A percentile compares a stretch with the other conserved stretches of the same genome.
Conservation (phyloP, 2,113 vertebrate genomes). For the Micromys minutus region DNA sequence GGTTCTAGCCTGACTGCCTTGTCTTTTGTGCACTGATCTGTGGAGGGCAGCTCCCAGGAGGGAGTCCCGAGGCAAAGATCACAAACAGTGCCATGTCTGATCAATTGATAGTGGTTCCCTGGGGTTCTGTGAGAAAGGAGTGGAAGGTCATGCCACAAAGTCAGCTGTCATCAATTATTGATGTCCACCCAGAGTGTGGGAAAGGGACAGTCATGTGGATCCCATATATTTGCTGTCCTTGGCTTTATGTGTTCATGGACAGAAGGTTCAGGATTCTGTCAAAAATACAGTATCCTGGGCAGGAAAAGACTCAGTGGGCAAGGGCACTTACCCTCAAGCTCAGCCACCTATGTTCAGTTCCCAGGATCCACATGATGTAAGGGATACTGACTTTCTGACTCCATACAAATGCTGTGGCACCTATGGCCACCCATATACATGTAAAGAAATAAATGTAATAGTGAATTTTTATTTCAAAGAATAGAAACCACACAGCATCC, state of each 20-base stretch:
- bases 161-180: slow-evolving; percentile 65
- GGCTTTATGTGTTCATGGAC: background rate
- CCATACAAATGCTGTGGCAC: background rate
- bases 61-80: background rate
- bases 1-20: background rate
- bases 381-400: background rate
- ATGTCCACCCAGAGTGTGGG: slow-evolving; percentile 23
- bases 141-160: slow-evolving; percentile 59
- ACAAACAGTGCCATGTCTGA: slow-evolving; percentile 12
- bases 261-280: background rate
- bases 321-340: background rate
- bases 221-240: background rate
- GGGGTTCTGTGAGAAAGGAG: slow-evolving; percentile 42
- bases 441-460: background rate
- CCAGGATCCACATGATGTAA: background rate
- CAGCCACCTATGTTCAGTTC: no score
- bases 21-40: background rate
- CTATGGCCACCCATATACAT: background rate
- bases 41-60: slow-evolving; percentile 6
- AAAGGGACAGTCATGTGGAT: background rate
- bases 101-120: slow-evolving; percentile 51
- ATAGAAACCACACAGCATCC: background rate
- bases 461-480: background rate
- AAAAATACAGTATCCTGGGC: background rate
- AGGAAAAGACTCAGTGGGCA: background rate